phyloP scores from a whole-genome alignment of 2,888 invertebrate species.

The Rhingia rostrata region DNA sequence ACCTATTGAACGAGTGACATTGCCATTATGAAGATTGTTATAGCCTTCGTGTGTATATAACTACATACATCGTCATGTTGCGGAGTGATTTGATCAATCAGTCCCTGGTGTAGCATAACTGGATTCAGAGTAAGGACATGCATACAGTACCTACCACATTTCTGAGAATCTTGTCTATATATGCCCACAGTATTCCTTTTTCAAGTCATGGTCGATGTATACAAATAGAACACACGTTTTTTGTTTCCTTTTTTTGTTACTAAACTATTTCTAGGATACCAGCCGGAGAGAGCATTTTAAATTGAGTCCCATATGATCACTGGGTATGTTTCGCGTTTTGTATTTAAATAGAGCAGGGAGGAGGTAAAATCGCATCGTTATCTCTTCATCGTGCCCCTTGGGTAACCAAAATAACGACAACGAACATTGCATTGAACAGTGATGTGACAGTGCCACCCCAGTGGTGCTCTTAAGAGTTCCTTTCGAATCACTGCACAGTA shows the following conservation, averaged over 20 bases:
- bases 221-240: not conserved
- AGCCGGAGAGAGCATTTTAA: not conserved
- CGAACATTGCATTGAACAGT: conserved; percentile 2
- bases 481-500: not conserved
- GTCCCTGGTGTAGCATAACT: conserved; percentile 50
- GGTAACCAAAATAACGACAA: conserved; percentile 1
- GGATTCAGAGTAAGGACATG: conserved; percentile 24
- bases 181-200: not conserved
- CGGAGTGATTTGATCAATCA: conserved; percentile 48
- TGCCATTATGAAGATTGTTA: conserved; percentile 37
- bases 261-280: not conserved
- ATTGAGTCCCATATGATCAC: not conserved
- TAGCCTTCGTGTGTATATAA: not conserved
- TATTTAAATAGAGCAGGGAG: not conserved
- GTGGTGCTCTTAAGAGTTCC: not conserved
- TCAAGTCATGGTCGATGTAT: conserved; percentile 2
- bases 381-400: not conserved
- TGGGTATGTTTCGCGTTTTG: not conserved
- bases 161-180: not conserved
- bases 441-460: not conserved
- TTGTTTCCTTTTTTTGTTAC: not conserved
- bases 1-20: conserved; percentile 30
- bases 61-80: not conserved
- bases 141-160: not conserved
- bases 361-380: not conserved